phyloP scores from a whole-genome alignment of 2,888 invertebrate genomes.

The Dioctria rufipes region DNA sequence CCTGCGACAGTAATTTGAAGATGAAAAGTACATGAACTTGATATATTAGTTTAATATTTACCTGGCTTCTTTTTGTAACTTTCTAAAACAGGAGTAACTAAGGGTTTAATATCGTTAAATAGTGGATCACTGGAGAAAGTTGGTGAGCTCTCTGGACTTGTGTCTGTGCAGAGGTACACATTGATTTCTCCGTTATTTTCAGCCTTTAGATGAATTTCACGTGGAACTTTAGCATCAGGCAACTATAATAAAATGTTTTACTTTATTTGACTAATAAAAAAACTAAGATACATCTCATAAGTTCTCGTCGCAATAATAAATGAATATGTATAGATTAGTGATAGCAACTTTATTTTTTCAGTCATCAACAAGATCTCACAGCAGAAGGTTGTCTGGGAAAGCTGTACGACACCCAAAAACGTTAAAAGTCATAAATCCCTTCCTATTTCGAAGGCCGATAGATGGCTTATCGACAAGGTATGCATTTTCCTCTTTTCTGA shows the following conservation, averaged over 20 bases:
- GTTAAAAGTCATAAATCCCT: no score
- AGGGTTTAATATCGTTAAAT: conserved; percentile 76
- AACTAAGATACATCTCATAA: background rate
- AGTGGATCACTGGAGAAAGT: conserved; percentile 74
- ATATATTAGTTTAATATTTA: conserved; percentile 24
- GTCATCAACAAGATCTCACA: no score
- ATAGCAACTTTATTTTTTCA: no score
- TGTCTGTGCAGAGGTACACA: conserved; percentile 94
- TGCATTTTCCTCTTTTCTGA: no score
- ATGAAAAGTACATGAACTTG: conserved; percentile 34
- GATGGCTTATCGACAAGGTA: no score
- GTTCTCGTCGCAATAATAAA: background rate
- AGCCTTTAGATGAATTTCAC: conserved; percentile 91
- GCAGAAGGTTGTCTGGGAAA: no score
- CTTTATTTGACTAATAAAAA: no score
- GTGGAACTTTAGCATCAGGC: conserved; percentile 77
- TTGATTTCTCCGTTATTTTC: conserved; percentile 92
- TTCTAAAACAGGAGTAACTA: conserved; percentile 74
- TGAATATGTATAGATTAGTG: background rate
- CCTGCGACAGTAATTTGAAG: conserved; percentile 44
- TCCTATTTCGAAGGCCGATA: no score
- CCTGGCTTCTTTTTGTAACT: conserved; percentile 71
- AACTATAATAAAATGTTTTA: conserved; percentile 72
- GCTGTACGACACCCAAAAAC: no score
- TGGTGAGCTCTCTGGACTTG: conserved; percentile 72